Base-by-base conservation (phyloP, 2,797 vertebrate species). In the Rhinatrema bivittatum region DNA sequence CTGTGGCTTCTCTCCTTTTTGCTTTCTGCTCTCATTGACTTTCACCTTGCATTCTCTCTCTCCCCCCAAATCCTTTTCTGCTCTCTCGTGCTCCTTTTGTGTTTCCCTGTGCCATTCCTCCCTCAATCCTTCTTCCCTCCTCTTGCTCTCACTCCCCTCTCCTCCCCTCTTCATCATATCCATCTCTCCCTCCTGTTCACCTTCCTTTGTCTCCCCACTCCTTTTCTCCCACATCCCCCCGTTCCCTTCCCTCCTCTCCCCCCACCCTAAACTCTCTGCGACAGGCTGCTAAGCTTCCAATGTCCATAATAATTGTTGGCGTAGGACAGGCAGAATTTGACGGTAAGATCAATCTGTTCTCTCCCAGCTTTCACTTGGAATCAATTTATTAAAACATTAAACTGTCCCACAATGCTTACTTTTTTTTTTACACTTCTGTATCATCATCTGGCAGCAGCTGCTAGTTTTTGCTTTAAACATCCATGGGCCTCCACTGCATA, bases 271-370 rank as follows among this genome's bases (percentile, higher is more conserved):
- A n/a, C n/a, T n/a, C 18, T 38, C 16, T 27, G 5, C 24, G 23
- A 7, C 41, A 97, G 94, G 92, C 88, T 23, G 92, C 94, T 57
- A 93, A 90, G 65, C 87, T 96, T 30, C 94, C 93, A 19, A 96
- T 97, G 94, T 97, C 94, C 50, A 97, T 97, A 76, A 95, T 96
- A 67, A 97, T 97, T 20, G 80, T 97, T 3, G 94, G 93, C 29
- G 94, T 97, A 12, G 94, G 94, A 50, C 93, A 93, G 62, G 94
- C 93, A 0, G 94, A 96, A 65, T 97, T 97, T 12, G 94, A 97
- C 2, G 94, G 94, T 97, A 83, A 50, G 68, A 7, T 48, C 12
- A 14, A 2, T 5, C 3, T 3, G 16, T 5, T 10, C 16, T 20
- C 28, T 17, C 13, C 7, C 18, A 13, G 7, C 4, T 16, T 7